Evolutionary conservation across 2,888 invertebrate species (phyloP).

Genomic region (Tenthredo livida): DNA sequence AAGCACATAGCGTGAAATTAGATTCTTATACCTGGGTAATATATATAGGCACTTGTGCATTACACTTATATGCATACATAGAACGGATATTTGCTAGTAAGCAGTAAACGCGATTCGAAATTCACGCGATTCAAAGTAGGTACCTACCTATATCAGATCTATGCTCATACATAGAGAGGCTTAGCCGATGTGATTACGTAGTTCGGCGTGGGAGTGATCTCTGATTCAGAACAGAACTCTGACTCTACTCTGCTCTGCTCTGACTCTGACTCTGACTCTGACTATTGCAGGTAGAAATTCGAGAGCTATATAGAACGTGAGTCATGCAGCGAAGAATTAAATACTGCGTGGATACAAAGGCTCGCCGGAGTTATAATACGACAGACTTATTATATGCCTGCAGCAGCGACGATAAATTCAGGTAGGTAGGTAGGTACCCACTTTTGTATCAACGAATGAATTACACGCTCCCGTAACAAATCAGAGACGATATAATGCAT

Average conservation of each 20-base stretch:
- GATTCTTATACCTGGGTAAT: slow-evolving; percentile 17
- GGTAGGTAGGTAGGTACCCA: no score
- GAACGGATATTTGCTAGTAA: neutral
- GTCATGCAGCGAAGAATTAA: neutral
- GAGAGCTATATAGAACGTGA: neutral
- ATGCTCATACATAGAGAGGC: neutral
- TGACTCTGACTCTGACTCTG: neutral
- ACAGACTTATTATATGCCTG: neutral
- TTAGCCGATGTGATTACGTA: neutral
- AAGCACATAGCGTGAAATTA: slow-evolving; percentile 33
- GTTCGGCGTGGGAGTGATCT: slow-evolving; percentile 29
- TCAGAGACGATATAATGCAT: neutral
- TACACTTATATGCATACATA: neutral
- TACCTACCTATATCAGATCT: neutral
- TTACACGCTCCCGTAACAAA: neutral
- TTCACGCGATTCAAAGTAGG: neutral
- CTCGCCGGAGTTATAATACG: neutral
- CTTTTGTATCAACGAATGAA: neutral
- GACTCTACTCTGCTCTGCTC: no score
- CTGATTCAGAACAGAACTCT: slow-evolving; percentile 20
- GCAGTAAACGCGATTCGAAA: neutral
- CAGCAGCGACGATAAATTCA: slow-evolving; percentile 1
- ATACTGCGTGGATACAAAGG: neutral
- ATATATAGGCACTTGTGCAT: neutral
- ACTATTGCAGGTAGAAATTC: slow-evolving; percentile 22